These are phyloP conservation scores for Leuciscus waleckii DNA, from an alignment of 2,797 vertebrate species.

Conservation along the genomic window DNA sequence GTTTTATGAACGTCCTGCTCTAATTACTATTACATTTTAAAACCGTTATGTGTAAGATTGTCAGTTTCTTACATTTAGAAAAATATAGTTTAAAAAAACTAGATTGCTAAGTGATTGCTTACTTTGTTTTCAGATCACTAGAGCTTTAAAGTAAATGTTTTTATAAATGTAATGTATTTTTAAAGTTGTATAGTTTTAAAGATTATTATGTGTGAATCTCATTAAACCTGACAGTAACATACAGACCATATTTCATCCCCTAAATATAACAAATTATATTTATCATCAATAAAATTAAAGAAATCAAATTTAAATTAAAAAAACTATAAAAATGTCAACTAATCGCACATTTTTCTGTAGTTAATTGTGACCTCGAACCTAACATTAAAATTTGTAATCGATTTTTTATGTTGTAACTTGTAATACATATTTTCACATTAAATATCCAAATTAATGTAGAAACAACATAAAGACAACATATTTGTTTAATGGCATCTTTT, in stretches of 20 bases:
- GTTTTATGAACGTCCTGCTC: not conserved
- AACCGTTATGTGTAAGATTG: not conserved
- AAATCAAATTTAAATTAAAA: too few species aligned
- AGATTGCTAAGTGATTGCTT: too few species aligned
- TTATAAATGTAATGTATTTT: not conserved
- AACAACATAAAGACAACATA: not conserved
- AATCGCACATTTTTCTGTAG: not conserved
- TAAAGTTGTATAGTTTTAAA: not conserved
- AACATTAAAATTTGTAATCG: not conserved
- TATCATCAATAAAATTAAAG: not conserved
- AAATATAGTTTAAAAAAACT: not conserved
- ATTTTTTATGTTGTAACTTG: not conserved
- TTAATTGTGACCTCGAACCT: not conserved
- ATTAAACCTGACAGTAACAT: not conserved
- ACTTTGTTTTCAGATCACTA: not conserved
- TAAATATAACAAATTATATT: not conserved
- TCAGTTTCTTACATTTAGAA: not conserved
- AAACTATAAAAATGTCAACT: too few species aligned
- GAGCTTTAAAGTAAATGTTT: not conserved
- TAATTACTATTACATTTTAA: not conserved
- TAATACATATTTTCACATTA: not conserved
- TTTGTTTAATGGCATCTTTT: not conserved
- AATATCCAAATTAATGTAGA: not conserved
- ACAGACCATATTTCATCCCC: not conserved
- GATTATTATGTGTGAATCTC: not conserved